phyloP scores from a whole-genome alignment of 1,140 invertebrate species.

The Coelopa frigida region DNA sequence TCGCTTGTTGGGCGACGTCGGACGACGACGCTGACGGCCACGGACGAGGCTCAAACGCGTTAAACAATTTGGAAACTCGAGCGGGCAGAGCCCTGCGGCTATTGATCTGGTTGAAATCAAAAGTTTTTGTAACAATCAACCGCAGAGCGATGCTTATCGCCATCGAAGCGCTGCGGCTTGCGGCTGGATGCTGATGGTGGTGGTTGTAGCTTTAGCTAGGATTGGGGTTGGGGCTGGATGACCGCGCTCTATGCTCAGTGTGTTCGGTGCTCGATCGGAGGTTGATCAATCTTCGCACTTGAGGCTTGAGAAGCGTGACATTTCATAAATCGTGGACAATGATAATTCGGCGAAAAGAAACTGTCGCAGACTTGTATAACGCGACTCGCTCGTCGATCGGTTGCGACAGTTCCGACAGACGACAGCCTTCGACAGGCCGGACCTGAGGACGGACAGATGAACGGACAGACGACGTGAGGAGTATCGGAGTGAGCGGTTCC shows the following conservation, averaged over 20 bases:
- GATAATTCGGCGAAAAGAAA: background rate
- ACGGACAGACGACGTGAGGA: too few relatives aligned
- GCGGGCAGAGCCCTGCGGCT: too few relatives aligned
- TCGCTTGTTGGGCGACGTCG: too few relatives aligned
- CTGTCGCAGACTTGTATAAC: background rate
- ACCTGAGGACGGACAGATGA: too few relatives aligned
- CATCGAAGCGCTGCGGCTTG: background rate
- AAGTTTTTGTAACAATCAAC: conserved; percentile 22
- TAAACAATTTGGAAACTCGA: too few relatives aligned
- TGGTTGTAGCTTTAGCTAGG: conserved; percentile 2
- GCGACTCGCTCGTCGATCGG: conserved; percentile 6
- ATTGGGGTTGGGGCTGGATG: background rate
- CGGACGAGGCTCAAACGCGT: too few relatives aligned
- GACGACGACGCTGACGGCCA: too few relatives aligned
- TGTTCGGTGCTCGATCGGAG: too few relatives aligned
- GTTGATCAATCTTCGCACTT: conserved; percentile 21
- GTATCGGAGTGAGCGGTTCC: too few relatives aligned
- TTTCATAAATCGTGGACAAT: conserved; percentile 8
- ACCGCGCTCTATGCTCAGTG: background rate
- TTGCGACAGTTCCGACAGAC: too few relatives aligned
- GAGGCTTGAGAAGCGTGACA: conserved; percentile 14
- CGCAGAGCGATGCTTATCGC: too few relatives aligned
- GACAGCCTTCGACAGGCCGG: too few relatives aligned
- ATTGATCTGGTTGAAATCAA: conserved; percentile 44
- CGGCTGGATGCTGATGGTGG: conserved; percentile 10